These are phyloP conservation scores for Sesamia inferens DNA, from an alignment of 2,888 invertebrate species.

Conservation along the genomic window DNA sequence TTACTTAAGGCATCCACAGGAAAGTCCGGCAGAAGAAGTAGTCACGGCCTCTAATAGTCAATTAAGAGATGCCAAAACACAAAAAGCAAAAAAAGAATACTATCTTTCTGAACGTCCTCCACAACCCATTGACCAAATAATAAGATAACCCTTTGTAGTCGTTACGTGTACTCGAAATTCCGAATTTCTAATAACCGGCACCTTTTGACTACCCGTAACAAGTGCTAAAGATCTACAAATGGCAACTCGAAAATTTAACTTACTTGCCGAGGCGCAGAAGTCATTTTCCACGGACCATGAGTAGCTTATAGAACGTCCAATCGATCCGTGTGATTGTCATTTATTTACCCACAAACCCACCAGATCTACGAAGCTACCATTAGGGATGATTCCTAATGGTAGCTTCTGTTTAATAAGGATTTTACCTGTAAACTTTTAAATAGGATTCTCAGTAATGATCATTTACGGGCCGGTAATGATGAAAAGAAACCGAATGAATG, in stretches of 20 bases:
- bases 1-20: too few species aligned
- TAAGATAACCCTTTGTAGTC: not conserved
- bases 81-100: too few species aligned
- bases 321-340: not conserved
- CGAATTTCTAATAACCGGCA: too few species aligned
- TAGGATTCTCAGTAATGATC: not conserved
- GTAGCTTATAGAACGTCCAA: not conserved
- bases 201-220: not conserved
- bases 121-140: not conserved
- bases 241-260: not conserved
- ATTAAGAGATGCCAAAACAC: too few species aligned
- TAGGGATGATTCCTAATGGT: not conserved
- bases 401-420: not conserved
- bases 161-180: too few species aligned
- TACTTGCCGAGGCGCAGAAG: too few species aligned
- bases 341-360: not conserved
- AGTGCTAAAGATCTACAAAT: not conserved
- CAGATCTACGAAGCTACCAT: too few species aligned
- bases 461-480: constrained; percentile 23
- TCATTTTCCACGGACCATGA: too few species aligned
- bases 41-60: too few species aligned
- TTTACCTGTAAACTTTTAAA: not conserved
- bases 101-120: not conserved
- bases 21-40: too few species aligned
- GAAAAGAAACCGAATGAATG: constrained; percentile 20